Evolutionary conservation across 2,113 vertebrate genomes (phyloP).

Genomic region (Plecturocebus donacophilus): DNA sequence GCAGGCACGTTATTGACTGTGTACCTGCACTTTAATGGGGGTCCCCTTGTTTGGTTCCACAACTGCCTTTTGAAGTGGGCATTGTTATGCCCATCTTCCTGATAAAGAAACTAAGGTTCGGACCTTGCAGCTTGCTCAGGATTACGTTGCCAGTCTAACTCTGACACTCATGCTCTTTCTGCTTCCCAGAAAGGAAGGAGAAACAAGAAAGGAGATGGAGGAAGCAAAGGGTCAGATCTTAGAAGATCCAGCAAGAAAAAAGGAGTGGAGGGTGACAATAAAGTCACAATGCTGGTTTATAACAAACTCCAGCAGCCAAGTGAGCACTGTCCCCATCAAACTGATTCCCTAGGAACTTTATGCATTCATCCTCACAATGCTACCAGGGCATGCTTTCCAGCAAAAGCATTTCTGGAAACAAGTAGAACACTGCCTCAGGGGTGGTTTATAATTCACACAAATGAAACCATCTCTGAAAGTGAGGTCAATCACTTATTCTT

Average conservation of each 20-base stretch:
- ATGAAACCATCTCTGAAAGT: background rate
- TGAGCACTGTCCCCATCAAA: accelerated
- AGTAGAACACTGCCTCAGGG: background rate
- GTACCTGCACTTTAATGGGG: accelerated
- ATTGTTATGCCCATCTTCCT: background rate
- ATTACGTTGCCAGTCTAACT: background rate
- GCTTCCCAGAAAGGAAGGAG: background rate
- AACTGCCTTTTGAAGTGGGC: background rate
- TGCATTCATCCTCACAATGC: background rate
- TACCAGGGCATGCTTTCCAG: background rate
- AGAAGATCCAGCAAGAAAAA: background rate
- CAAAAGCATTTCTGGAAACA: background rate
- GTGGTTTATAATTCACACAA: background rate
- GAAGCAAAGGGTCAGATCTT: background rate
- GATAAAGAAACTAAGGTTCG: background rate
- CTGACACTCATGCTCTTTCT: background rate
- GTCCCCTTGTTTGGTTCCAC: background rate
- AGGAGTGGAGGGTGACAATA: background rate
- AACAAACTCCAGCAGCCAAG: background rate
- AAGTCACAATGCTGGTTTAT: background rate
- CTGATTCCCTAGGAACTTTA: background rate
- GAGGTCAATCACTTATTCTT: background rate
- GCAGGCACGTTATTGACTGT: accelerated
- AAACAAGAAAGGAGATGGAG: background rate
- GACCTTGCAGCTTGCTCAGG: background rate